phyloP scores from a whole-genome alignment of 2,797 vertebrate species.

The Chaenodraco wilsoni region DNA sequence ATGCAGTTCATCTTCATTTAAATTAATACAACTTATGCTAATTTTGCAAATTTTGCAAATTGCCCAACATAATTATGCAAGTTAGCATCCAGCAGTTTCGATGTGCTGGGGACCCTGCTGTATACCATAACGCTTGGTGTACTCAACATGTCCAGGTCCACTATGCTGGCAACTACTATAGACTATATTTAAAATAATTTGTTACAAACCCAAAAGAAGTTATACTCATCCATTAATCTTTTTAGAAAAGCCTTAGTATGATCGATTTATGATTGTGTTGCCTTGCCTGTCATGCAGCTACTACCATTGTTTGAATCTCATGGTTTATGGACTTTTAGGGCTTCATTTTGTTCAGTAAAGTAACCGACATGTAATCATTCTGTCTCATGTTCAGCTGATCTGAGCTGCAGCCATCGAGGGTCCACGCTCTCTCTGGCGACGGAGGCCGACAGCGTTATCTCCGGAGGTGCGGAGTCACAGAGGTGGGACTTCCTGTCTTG shows the following conservation, averaged over 20 bases:
- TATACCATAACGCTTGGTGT: too few relatives aligned
- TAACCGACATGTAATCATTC: background rate
- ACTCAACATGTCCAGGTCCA: too few relatives aligned
- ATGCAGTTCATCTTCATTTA: too few relatives aligned
- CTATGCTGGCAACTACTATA: too few relatives aligned
- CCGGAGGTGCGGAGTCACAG: constrained; percentile 84
- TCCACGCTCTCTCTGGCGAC: constrained; percentile 93
- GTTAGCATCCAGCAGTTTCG: too few relatives aligned
- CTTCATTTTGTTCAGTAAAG: background rate
- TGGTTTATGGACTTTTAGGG: background rate
- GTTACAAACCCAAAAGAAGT: background rate
- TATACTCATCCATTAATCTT: background rate
- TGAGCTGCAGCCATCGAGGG: constrained; percentile 91
- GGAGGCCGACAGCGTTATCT: constrained; percentile 93
- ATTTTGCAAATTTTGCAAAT: too few relatives aligned
- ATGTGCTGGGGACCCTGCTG: too few relatives aligned
- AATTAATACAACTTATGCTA: too few relatives aligned
- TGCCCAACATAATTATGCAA: too few relatives aligned
- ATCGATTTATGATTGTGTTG: constrained; percentile 7
- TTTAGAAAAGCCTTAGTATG: background rate
- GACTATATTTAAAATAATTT: background rate
- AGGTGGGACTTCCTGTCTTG: constrained; percentile 51
- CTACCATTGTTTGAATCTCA: constrained; percentile 3
- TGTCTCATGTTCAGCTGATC: constrained; percentile 82
- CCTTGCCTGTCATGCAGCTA: background rate